Evolutionary conservation across 2,888 invertebrate genomes (phyloP).

Genomic region (Rhingia rostrata): DNA sequence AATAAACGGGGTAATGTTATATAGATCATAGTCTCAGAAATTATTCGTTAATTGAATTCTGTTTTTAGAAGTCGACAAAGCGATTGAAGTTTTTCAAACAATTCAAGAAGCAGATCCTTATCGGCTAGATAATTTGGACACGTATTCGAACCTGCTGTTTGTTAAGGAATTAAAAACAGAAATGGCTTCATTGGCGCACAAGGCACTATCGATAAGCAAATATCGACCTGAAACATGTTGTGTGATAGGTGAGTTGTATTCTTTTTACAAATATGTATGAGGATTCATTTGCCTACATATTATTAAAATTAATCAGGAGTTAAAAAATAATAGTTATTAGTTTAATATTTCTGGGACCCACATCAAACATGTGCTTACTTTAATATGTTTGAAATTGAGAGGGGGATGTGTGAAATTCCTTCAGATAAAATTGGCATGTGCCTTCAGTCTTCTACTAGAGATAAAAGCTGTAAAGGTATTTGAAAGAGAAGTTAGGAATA

Average conservation of each 20-base stretch:
- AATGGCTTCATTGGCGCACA: constrained; percentile 95
- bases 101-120: constrained; percentile 95
- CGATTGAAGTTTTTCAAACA: constrained; percentile 92
- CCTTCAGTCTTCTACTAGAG: no score
- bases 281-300: background rate
- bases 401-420: no score
- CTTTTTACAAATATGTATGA: constrained; percentile 30
- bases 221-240: constrained; percentile 98
- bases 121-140: constrained; percentile 97
- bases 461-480: no score
- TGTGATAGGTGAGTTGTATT: constrained; percentile 89
- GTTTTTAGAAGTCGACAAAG: constrained; percentile 91
- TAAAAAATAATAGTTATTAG: no score
- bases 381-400: no score
- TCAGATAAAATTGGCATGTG: no score
- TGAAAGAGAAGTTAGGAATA: no score
- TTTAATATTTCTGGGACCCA: no score
- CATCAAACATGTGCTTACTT: no score
- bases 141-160: constrained; percentile 97
- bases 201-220: constrained; percentile 96
- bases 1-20: constrained; percentile 90
- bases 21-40: constrained; percentile 32
- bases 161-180: constrained; percentile 96
- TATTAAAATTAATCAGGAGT: no score
- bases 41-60: constrained; percentile 18